These are phyloP conservation scores for Gracilinanus agilis DNA, from an alignment of 2,113 vertebrate species.

Conservation along the genomic window DNA sequence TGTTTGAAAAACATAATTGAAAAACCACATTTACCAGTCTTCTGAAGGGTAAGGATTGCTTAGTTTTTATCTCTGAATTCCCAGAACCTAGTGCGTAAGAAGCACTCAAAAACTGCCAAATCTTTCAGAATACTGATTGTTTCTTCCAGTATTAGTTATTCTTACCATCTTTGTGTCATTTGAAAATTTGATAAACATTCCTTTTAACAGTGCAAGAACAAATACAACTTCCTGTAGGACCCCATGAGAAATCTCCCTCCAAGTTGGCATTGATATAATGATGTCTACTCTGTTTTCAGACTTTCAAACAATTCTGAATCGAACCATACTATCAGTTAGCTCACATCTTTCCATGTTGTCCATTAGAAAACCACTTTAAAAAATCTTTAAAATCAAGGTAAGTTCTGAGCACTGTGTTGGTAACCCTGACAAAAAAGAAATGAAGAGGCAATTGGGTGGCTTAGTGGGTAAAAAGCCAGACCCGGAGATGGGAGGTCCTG, in stretches of 20 bases:
- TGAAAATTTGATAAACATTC: not conserved
- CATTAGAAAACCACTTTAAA: not conserved
- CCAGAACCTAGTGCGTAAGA: not conserved
- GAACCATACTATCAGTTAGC: not conserved
- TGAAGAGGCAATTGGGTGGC: too few species aligned
- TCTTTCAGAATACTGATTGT: not conserved
- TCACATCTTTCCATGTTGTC: not conserved
- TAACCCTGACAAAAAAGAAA: not conserved
- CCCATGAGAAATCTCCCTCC: not conserved
- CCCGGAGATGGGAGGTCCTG: too few species aligned
- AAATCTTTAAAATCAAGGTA: not conserved
- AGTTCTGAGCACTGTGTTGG: not conserved
- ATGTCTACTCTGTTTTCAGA: not conserved
- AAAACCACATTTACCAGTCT: not conserved
- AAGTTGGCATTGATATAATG: not conserved
- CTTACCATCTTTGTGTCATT: not conserved
- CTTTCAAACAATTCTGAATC: not conserved
- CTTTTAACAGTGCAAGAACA: not conserved
- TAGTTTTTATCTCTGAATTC: not conserved
- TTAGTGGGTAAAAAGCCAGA: too few species aligned
- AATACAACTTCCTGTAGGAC: not conserved
- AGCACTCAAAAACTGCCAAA: not conserved
- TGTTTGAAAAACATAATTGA: not conserved
- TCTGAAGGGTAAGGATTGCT: not conserved
- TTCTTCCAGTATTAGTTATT: not conserved